Percentiles rank a stretch among this genome's conserved stretches.
Evolutionary conservation across 2,888 invertebrate genomes (phyloP).

Genomic region (Ligdia adustata): DNA sequence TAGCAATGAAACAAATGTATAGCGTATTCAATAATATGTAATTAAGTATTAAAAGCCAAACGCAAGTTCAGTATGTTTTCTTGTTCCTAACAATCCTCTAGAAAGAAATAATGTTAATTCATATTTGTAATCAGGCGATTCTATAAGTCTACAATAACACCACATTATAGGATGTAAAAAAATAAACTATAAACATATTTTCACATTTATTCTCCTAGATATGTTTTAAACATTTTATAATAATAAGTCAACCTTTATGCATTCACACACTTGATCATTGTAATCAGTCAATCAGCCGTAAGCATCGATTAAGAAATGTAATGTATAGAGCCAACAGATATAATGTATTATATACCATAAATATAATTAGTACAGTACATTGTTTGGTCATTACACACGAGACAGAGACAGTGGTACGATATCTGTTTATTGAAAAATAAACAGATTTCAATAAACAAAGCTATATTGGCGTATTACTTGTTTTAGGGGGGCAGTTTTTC

Average conservation of each 20-base stretch:
- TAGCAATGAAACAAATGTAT: constrained; percentile 83
- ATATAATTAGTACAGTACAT: too few species aligned
- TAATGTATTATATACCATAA: too few species aligned
- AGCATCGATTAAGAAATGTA: too few species aligned
- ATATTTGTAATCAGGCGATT: constrained; percentile 15
- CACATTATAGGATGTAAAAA: constrained; percentile 36
- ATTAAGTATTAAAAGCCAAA: constrained; percentile 84
- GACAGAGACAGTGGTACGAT: too few species aligned
- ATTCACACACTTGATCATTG: constrained; percentile 40
- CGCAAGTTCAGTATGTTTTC: constrained; percentile 63
- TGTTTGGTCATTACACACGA: too few species aligned
- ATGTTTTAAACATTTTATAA: constrained; percentile 52
- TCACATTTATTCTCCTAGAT: constrained; percentile 60
- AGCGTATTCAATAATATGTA: constrained; percentile 83
- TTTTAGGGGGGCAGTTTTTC: too few species aligned
- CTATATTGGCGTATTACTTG: too few species aligned
- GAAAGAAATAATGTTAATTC: constrained; percentile 11
- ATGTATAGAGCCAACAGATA: too few species aligned
- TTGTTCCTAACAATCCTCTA: constrained; percentile 34
- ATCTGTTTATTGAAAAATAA: constrained; percentile 12
- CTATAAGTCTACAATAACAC: constrained; percentile 12
- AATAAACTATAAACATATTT: constrained; percentile 47
- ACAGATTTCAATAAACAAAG: too few species aligned
- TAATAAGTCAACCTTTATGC: constrained; percentile 43
- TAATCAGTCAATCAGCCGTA: constrained; percentile 44